Evolutionary conservation across 1,140 invertebrate genomes (phyloP).

Genomic region (Camponotus pennsylvanicus): DNA sequence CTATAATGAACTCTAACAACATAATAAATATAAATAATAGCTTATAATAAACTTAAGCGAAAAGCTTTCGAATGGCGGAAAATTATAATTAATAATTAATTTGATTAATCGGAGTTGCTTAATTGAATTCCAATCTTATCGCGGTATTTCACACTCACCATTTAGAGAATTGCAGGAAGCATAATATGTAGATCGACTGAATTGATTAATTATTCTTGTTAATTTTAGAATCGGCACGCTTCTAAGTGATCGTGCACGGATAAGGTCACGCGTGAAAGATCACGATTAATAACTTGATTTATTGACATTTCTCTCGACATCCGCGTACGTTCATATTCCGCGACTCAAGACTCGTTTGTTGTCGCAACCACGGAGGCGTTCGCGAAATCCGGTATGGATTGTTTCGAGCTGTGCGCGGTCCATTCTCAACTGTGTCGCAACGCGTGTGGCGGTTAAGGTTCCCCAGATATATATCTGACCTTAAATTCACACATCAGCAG

Average conservation of each 20-base stretch:
- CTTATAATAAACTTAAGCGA: neutral
- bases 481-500: conserved; percentile 53
- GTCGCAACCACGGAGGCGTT: neutral
- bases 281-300: conserved; percentile 46
- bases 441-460: conserved; percentile 74
- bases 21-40: neutral
- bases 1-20: neutral
- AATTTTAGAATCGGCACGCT: conserved; percentile 42
- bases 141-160: conserved; percentile 45
- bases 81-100: conserved; percentile 5
- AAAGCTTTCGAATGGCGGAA: neutral
- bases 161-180: conserved; percentile 74
- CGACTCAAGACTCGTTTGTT: neutral
- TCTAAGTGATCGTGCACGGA: neutral
- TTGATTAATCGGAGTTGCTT: neutral
- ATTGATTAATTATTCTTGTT: conserved; percentile 34
- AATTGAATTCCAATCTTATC: conserved; percentile 12
- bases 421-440: conserved; percentile 66
- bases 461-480: neutral
- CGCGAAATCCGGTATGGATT: conserved; percentile 64
- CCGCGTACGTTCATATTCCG: neutral
- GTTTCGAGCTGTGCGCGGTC: conserved; percentile 68
- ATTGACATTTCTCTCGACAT: neutral
- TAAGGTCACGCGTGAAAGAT: conserved; percentile 29
- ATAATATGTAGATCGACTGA: conserved; percentile 39